Base-by-base conservation (phyloP, 1,140 invertebrate species). In the Acyrthosiphon pisum region DNA sequence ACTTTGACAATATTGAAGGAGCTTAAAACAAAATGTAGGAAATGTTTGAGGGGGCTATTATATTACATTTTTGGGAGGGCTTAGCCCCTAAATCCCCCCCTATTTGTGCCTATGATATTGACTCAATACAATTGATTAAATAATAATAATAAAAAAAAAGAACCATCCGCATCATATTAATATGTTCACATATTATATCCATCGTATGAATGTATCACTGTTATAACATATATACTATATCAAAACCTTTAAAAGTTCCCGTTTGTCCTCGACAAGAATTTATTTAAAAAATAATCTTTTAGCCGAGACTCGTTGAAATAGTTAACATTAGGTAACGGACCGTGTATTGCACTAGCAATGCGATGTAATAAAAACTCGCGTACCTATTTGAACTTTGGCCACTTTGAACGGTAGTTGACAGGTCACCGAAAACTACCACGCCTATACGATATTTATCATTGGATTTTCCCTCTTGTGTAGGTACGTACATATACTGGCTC, bases 261-360 rank as follows among this genome's bases (percentile, higher is more conserved):
- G 60, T n/a, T 68, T 76, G 60, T 76, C 60, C 60, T 76, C 30
- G 14, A n/a, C 30, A n/a, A 76, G 18, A n/a, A n/a, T 76, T 76
- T 76, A 76, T 76, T 76, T 76, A 68, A 76, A n/a, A 76, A 76
- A 76, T 76, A 76, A 76, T 76, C 60, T 76, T 18, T 76, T 76
- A n/a, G 60, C 60, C 14, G 6, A 76, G 14, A 20, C 4, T 68
- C 3, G 60, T 68, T 68, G 60, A 76, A 76, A 76, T 76, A 76
- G n/a, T 76, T n/a, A 76, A 76, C 14, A n/a, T 30, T n/a, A n/a
- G 30, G 30, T n/a, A 76, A 76, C 60, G 30, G 60, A n/a, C 60
- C 14, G 60, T n/a, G 60, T 76, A 76, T 76, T 76, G 60, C 30
- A n/a, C 60, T 6, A 14, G 30, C 30, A 76, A n/a, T 76, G 18